Evolutionary conservation across 1,140 invertebrate genomes (phyloP), one percentile per base, ranked within the genome.

Genomic region (Aporrectodea caliginosa): DNA sequence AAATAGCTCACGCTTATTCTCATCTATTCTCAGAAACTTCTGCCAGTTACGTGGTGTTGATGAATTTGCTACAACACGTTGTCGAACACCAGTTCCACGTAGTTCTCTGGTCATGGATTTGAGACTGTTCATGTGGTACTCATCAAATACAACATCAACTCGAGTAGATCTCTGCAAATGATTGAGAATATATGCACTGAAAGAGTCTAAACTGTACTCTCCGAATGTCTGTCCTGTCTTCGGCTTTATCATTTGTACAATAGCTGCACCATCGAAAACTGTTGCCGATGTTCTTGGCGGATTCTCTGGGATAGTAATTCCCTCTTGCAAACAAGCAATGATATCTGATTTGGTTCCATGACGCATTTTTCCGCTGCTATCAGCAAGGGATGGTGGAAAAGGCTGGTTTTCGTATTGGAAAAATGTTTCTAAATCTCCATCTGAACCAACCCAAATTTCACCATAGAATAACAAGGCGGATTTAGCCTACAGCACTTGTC

Each of bases 141-240:
- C 78, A 80, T 83, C 75, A 68, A 69, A 82, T 2, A 82, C 79
- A 71, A 78, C 74, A 77, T 84, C 82, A 58, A 78, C 34, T 70
- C 80, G 78, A 71, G 92, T 91, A 1, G 86, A 31, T 33, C 16
- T 33, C 75, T 75, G 73, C 16, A 77, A 69, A 78, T 82, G 79
- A 58, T 32, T 75, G 74, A 0, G 6, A 31, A 71, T 71, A 31
- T 82, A 79, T 77, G 68, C 35, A 69, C 69, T 43, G 70, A 83
- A 80, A 29, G 77, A 73, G 31, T 74, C 1, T 12, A 71, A 43
- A 14, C 80, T 70, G 79, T 83, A 83, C 29, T 82, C 81, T 29
- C 79, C 31, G 74, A 83, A 82, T 33, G 83, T 81, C 75, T 73
- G 68, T 29, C 16, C 29, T 34, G 31, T 33, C 35, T 27, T 30